Conservation (phyloP, 2,888 invertebrate species). For the Athrips mouffetella region DNA sequence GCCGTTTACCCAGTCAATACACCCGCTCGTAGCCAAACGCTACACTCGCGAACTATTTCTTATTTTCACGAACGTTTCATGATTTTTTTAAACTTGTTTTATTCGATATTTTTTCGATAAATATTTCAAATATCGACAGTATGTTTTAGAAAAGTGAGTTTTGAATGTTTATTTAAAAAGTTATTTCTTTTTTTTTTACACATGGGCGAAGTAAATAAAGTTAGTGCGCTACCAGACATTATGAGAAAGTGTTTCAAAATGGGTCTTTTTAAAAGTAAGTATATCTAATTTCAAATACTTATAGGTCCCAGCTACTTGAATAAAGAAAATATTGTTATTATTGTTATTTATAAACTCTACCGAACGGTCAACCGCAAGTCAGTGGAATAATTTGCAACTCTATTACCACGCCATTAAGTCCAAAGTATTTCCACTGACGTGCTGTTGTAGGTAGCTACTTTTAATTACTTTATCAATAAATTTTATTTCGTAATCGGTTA, state of each 20-base stretch:
- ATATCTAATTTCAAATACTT: slow-evolving; percentile 15
- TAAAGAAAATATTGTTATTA: neutral
- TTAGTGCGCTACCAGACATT: slow-evolving; percentile 51
- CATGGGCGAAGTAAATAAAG: slow-evolving; percentile 57
- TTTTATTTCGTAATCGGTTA: too few species aligned
- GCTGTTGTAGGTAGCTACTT: too few species aligned
- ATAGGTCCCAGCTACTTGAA: too few species aligned
- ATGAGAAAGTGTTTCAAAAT: slow-evolving; percentile 75
- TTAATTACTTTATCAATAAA: too few species aligned
- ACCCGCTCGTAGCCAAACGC: slow-evolving; percentile 55
- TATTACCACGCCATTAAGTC: too few species aligned
- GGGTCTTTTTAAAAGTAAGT: slow-evolving; percentile 73
- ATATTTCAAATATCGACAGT: neutral
- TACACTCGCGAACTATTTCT: slow-evolving; percentile 38
- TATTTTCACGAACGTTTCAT: slow-evolving; percentile 31
- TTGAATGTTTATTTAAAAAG: neutral
- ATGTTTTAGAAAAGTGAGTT: too few species aligned
- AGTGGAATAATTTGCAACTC: too few species aligned
- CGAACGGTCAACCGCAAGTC: too few species aligned
- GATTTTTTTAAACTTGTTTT: too few species aligned
- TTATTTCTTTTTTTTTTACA: slow-evolving; percentile 23
- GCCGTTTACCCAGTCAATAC: slow-evolving; percentile 46
- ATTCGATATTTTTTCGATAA: too few species aligned
- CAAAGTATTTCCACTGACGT: too few species aligned
- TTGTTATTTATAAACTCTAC: too few species aligned